Base-by-base conservation (phyloP, 2,888 invertebrate genomes). In the Brenthis daphne region DNA sequence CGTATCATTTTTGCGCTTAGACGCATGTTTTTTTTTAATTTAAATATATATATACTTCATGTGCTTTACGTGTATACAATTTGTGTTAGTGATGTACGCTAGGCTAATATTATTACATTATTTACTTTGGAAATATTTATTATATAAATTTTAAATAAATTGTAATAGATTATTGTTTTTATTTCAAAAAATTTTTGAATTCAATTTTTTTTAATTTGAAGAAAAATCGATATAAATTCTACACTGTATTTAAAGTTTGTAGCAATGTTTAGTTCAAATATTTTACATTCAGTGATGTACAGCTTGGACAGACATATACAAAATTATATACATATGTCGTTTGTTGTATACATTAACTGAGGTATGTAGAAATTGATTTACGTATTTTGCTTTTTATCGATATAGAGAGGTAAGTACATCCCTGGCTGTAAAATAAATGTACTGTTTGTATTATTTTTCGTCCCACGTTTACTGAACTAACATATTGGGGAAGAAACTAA, bases 401-500 rank as follows among this genome's bases (percentile, higher is more conserved):
- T 48, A 12, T 14, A 29, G 13, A 16, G 51, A 54, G 24, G 53
- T 61, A 67, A 68, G 69, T 70, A 60, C 65, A 47, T 74, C 71
- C 51, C 69, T 69, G 73, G 70, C 61, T 67, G 71, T 71, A 64
- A 65, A 65, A 63, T 50, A 11, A 48, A 24, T 43, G 16, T 53
- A 57, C 57, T 43, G 50, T 13, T 55, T 43, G 13, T 67, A 51
- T 53, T 33, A 43, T 14, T 29, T 53, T 50, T 6, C 24, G 48
- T 54, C 13, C 51, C 43, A 64, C 37, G 14, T 57, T 51, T 51
- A 47, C 57, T 72, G 37, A 43, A 75, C 73, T 76, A 76, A 85
- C 87, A 86, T 86, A 86, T 83, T 78, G 67, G 80, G 84, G 83
- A 77, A 73, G 54, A 65, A 64, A 64, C 13, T 72, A 8, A 13